These are phyloP conservation scores for Drosophila parvula DNA, from an alignment of 1,140 invertebrate genomes.

Conservation along the genomic window DNA sequence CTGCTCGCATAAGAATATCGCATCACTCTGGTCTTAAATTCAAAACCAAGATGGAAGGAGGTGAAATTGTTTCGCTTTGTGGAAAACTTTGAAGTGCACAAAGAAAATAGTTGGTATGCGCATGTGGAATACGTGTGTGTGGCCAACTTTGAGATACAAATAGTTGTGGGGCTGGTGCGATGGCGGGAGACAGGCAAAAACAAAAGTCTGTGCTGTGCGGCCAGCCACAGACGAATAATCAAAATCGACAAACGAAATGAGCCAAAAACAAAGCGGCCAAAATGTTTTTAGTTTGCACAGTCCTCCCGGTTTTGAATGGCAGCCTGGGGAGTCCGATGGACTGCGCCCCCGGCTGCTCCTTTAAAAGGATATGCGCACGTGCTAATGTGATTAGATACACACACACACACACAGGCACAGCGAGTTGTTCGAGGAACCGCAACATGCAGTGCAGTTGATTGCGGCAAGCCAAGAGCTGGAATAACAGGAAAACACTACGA, in stretches of 20 bases:
- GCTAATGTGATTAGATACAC: constrained; percentile 79
- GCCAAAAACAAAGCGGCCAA: constrained; percentile 80
- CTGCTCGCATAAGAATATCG: background rate
- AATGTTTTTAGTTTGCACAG: constrained; percentile 75
- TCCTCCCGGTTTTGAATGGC: constrained; percentile 38
- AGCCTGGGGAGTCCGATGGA: constrained; percentile 58
- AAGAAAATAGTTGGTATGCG: constrained; percentile 52
- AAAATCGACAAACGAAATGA: constrained; percentile 81
- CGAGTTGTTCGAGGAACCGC: constrained; percentile 62
- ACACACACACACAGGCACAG: constrained; percentile 29
- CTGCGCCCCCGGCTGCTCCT: constrained; percentile 15
- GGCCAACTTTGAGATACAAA: constrained; percentile 74
- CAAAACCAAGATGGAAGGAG: background rate
- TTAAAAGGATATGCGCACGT: constrained; percentile 77
- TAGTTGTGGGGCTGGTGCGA: constrained; percentile 49
- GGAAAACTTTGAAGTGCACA: constrained; percentile 60
- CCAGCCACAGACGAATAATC: constrained; percentile 79
- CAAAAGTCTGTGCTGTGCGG: constrained; percentile 55
- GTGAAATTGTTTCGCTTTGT: constrained; percentile 46
- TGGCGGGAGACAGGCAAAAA: constrained; percentile 36
- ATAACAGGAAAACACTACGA: constrained; percentile 34
- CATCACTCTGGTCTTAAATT: background rate
- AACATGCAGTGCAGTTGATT: constrained; percentile 82
- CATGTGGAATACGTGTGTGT: constrained; percentile 60
- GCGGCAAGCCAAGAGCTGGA: constrained; percentile 62